Conservation (phyloP, 2,113 vertebrate species). For the Psilopogon haemacephalus region DNA sequence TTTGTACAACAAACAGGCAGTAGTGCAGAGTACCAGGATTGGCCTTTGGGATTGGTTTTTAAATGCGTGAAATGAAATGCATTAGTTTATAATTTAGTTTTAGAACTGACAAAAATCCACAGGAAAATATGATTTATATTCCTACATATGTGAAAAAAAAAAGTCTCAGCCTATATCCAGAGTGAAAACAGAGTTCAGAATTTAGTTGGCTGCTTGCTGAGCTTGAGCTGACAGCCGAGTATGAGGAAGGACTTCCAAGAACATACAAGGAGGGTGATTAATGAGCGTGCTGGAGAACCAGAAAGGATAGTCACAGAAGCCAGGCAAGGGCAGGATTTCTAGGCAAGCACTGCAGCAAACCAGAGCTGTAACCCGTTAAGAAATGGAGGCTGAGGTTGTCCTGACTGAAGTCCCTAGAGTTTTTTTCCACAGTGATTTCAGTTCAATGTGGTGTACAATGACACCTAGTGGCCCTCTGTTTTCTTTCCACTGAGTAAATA, state of each 20-base stretch:
- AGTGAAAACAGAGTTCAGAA: neutral
- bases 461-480: neutral
- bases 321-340: neutral
- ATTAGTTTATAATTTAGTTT: neutral
- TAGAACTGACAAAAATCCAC: neutral
- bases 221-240: neutral
- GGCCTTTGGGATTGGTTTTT: neutral
- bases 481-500: neutral
- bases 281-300: neutral
- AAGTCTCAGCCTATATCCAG: neutral
- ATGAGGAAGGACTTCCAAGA: neutral
- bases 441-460: neutral
- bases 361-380: neutral
- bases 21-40: too few relatives aligned
- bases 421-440: neutral
- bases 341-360: neutral
- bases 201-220: neutral
- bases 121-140: neutral
- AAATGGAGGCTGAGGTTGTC: neutral
- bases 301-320: neutral
- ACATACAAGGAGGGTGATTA: neutral
- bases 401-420: neutral
- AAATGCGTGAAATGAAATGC: neutral
- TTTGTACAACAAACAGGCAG: neutral
- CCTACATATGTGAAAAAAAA: neutral